Evolutionary conservation across 2,113 vertebrate species (phyloP).

Genomic region (Colistium nudipinnis): DNA sequence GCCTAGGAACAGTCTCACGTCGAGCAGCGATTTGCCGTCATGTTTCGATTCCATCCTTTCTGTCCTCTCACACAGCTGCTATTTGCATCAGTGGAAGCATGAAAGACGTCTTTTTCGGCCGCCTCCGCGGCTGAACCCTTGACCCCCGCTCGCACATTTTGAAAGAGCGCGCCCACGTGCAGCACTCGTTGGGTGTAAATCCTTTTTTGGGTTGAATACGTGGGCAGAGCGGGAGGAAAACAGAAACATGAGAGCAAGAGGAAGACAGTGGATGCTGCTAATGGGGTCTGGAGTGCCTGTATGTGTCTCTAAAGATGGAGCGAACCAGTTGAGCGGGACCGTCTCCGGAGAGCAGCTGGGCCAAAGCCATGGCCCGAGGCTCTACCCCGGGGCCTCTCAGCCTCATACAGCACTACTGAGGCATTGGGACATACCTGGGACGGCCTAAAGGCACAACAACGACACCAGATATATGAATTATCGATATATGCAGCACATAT

Average conservation of each 20-base stretch:
- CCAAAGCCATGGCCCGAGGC: constrained; percentile 48
- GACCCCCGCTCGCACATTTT: constrained; percentile 45
- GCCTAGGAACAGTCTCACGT: background rate
- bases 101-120: constrained; percentile 61
- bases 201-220: constrained; percentile 58
- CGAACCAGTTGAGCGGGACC: constrained; percentile 9
- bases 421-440: constrained; percentile 33
- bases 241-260: constrained; percentile 14
- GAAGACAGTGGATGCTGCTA: background rate
- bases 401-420: constrained; percentile 30
- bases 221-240: constrained; percentile 56
- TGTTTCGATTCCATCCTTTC: background rate
- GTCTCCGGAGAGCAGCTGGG: constrained; percentile 37
- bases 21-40: background rate
- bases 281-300: constrained; percentile 27
- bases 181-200: constrained; percentile 47
- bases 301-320: constrained; percentile 44
- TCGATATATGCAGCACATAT: constrained; percentile 39
- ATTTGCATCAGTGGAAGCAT: constrained; percentile 44
- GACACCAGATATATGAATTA: constrained; percentile 54
- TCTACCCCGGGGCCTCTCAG: constrained; percentile 30
- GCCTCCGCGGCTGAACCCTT: constrained; percentile 54
- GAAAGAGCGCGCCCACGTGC: constrained; percentile 65
- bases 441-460: constrained; percentile 52
- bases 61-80: background rate